Percentiles rank a stretch among this genome's conserved stretches.
phyloP scores from a whole-genome alignment of 2,113 vertebrate species.

The Xenus cinereus region DNA sequence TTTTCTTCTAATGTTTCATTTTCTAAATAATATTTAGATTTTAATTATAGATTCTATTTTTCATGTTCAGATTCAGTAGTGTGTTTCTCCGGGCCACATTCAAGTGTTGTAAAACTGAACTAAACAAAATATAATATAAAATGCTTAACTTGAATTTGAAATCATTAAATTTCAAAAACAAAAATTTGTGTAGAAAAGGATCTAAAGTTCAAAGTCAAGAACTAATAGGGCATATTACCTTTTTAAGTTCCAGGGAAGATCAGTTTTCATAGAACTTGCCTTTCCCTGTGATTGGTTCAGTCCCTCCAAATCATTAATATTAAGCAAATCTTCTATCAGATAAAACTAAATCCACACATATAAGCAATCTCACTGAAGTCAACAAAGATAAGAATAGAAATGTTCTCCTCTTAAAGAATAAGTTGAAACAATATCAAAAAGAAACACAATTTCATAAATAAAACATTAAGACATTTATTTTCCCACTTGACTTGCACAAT shows the following conservation, averaged over 20 bases:
- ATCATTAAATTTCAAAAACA: neutral
- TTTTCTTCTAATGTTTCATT: neutral
- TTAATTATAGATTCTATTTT: neutral
- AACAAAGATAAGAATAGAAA: neutral
- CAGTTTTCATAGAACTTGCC: neutral
- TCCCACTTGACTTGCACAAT: neutral
- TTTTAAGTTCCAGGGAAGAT: neutral
- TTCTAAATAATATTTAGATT: neutral
- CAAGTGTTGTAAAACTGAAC: neutral
- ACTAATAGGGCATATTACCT: neutral
- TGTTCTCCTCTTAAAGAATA: neutral
- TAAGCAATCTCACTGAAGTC: neutral
- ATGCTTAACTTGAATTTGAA: neutral
- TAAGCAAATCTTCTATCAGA: neutral
- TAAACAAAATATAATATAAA: neutral
- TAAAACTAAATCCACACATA: neutral
- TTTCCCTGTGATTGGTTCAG: neutral
- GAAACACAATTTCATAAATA: neutral
- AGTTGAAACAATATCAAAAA: neutral
- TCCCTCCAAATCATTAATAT: neutral
- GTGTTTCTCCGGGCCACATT: neutral
- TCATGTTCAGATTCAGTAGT: neutral
- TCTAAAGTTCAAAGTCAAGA: neutral
- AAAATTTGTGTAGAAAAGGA: neutral
- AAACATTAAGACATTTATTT: neutral